Conservation (phyloP, 2,888 invertebrate species). For the Pantelozetes paolii region DNA sequence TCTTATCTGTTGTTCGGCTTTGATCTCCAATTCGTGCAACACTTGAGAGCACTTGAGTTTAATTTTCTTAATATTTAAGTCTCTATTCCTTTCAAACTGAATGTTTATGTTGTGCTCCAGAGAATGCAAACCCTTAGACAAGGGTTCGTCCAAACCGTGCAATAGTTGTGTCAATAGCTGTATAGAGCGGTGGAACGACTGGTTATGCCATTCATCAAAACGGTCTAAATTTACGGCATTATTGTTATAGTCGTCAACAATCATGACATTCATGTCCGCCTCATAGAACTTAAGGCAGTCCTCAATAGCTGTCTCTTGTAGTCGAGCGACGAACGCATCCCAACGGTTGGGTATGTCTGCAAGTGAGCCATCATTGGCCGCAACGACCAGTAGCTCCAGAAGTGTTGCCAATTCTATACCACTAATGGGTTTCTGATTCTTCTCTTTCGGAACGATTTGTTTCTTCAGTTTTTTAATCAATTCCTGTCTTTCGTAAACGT, state of each 20-base stretch:
- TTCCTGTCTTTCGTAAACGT: constrained; percentile 45
- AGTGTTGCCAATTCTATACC: constrained; percentile 46
- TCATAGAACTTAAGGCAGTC: constrained; percentile 47
- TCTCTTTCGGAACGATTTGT: constrained; percentile 46
- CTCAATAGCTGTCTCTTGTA: constrained; percentile 47
- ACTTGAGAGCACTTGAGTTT: constrained; percentile 44
- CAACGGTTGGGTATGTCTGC: constrained; percentile 48
- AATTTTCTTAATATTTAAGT: constrained; percentile 48
- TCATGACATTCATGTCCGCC: constrained; percentile 44
- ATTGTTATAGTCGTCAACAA: constrained; percentile 38
- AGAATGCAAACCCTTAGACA: constrained; percentile 38
- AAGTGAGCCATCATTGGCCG: constrained; percentile 48
- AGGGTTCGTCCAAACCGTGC: constrained; percentile 46
- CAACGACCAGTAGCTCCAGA: constrained; percentile 46
- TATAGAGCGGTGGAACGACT: constrained; percentile 33
- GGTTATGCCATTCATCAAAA: constrained; percentile 43
- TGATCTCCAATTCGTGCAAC: constrained; percentile 43
- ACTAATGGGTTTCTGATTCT: constrained; percentile 45
- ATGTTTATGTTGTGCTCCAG: constrained; percentile 41
- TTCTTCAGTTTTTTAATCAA: constrained; percentile 44
- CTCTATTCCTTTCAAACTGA: constrained; percentile 40
- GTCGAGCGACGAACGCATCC: constrained; percentile 46
- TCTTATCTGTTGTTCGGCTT: constrained; percentile 42
- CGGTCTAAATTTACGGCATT: constrained; percentile 43
- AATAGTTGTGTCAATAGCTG: constrained; percentile 45